Base-by-base conservation (phyloP, 2,113 vertebrate species). In the Aviceda subcristata region DNA sequence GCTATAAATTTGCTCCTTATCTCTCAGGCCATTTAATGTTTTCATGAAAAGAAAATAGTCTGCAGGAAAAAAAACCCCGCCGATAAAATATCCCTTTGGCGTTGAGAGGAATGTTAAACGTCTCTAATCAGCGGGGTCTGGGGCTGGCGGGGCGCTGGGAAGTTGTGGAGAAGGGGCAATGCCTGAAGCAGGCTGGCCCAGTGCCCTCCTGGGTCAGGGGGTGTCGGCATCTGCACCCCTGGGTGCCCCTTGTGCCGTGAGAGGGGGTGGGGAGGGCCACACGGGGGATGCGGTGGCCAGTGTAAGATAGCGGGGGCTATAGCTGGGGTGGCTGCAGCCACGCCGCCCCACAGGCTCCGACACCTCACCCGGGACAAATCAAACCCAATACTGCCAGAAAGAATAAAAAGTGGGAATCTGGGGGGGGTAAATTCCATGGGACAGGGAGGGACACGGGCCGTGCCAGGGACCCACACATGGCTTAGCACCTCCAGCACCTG, bases 1-100 rank as follows among this genome's bases (percentile, higher is more conserved):
- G 94, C 96, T 97, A 97, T 98, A 96, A 98, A 97, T 97, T 95
- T 85, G 94, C 46, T 96, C 94, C 98, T 98, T 98, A 98, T 98
- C 98, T 67, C 91, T 41, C 96, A 87, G 95, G 51, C 97, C 98
- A 97, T 98, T 97, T 88, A 86, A 96, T 97, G 97, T 97, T 98
- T 97, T 92, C 81, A 68, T 75, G 97, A 97, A 98, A 98, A 97
- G 97, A 97, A 98, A 98, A 98, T 96, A 97, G 91, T 97, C 98
- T 98, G 94, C 93, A 82, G 94, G 39, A 63, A 95, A 4, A 71
- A 68, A 62, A 23, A 4, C 8, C 8, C 67, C 5, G 6, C 97
- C 97, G 98, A 98, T 98, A 97, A 98, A 98, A 94, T 73, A 94
- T 92, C 88, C 87, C 75, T 94, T 92, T 91, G 97, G 98, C 90